phyloP scores from a whole-genome alignment of 2,888 invertebrate species.

The Cephus nigrinus region DNA sequence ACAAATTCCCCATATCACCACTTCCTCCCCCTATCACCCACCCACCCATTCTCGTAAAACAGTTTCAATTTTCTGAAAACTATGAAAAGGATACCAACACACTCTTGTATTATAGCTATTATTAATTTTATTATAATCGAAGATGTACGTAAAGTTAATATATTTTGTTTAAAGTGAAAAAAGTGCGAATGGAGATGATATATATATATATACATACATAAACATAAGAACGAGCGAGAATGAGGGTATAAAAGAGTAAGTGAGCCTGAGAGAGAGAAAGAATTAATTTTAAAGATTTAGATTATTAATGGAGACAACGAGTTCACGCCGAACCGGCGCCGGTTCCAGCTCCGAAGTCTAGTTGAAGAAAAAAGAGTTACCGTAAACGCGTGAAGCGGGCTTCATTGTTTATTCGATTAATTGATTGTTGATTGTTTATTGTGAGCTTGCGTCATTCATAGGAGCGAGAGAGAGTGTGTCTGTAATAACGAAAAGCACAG shows the following conservation, averaged over 20 bases:
- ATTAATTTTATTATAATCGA: slow-evolving; percentile 49
- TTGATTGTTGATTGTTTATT: slow-evolving; percentile 45
- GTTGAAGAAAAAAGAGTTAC: slow-evolving; percentile 31
- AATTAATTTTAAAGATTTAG: slow-evolving; percentile 12
- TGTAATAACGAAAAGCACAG: neutral
- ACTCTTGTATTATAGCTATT: slow-evolving; percentile 55
- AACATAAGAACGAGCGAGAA: slow-evolving; percentile 20
- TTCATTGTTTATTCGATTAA: slow-evolving; percentile 47
- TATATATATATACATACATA: neutral
- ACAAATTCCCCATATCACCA: no score
- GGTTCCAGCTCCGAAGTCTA: slow-evolving; percentile 13
- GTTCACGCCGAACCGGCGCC: slow-evolving; percentile 2
- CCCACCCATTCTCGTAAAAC: neutral
- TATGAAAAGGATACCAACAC: slow-evolving; percentile 22
- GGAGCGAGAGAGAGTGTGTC: neutral
- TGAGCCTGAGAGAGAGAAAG: slow-evolving; percentile 15
- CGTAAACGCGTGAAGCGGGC: slow-evolving; percentile 52
- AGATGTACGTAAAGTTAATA: slow-evolving; percentile 56
- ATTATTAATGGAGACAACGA: slow-evolving; percentile 1
- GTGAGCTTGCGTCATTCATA: neutral
- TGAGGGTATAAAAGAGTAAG: slow-evolving; percentile 19
- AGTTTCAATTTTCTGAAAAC: neutral
- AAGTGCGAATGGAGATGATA: neutral
- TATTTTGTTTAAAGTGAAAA: slow-evolving; percentile 46
- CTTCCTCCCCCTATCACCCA: neutral